A percentile compares a stretch with the other conserved stretches of the same genome.
Evolutionary conservation across 2,888 invertebrate species (phyloP).

Genomic region (Labia minor): DNA sequence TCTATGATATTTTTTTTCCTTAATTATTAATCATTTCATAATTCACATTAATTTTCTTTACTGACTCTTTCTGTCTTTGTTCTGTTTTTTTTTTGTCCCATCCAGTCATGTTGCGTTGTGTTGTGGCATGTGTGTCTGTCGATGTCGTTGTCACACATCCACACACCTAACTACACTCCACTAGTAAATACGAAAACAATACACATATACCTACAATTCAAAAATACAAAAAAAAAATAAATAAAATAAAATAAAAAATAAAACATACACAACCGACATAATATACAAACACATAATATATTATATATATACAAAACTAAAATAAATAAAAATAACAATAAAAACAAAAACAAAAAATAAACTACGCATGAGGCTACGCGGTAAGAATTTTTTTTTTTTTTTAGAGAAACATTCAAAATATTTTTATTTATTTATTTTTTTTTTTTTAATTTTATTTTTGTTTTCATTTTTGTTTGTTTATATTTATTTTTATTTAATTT

Average conservation of each 20-base stretch:
- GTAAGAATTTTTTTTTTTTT: not conserved
- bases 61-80: not conserved
- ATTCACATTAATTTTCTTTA: conserved; percentile 8
- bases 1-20: not conserved
- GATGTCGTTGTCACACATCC: not conserved
- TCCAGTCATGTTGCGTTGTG: not conserved
- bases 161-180: not conserved
- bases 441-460: too few species aligned
- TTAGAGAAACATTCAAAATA: not conserved
- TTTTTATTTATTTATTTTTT: not conserved
- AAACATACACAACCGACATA: not conserved
- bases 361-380: conserved; percentile 3
- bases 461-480: too few species aligned
- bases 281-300: not conserved
- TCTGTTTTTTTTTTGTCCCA: not conserved
- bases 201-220: too few species aligned
- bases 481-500: not conserved
- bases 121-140: conserved; percentile 8
- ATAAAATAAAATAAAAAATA: not conserved
- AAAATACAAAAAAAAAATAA: too few species aligned
- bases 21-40: not conserved
- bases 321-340: too few species aligned
- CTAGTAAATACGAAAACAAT: not conserved
- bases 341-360: too few species aligned
- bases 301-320: too few species aligned